These are phyloP conservation scores for Dicycla oo DNA, from an alignment of 2,888 invertebrate genomes.

Conservation along the genomic window DNA sequence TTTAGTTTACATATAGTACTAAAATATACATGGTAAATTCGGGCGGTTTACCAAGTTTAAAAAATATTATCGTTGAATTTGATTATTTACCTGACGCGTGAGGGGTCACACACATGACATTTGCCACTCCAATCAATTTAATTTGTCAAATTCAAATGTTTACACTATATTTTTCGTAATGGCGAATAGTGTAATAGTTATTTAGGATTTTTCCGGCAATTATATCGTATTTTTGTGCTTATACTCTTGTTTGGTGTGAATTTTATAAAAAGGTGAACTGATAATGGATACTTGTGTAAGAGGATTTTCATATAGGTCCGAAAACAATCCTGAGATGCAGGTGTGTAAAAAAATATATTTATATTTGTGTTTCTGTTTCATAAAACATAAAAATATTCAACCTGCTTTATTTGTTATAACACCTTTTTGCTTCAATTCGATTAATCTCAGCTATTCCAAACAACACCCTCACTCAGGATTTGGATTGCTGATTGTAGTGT, in stretches of 20 bases:
- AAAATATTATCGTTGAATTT: slow-evolving; percentile 20
- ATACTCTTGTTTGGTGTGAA: slow-evolving; percentile 52
- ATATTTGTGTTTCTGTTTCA: neutral
- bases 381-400: slow-evolving; percentile 2
- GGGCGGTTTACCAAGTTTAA: neutral
- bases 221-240: slow-evolving; percentile 54
- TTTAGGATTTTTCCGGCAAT: slow-evolving; percentile 50
- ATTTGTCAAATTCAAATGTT: slow-evolving; percentile 63
- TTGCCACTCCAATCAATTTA: slow-evolving; percentile 24
- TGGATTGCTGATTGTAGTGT: neutral
- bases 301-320: slow-evolving; percentile 84
- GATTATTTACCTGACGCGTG: neutral
- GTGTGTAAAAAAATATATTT: slow-evolving; percentile 66
- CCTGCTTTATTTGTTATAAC: neutral
- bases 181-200: slow-evolving; percentile 45
- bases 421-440: neutral
- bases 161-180: slow-evolving; percentile 46
- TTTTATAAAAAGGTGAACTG: slow-evolving; percentile 31
- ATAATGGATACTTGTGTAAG: slow-evolving; percentile 77
- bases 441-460: neutral
- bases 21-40: neutral
- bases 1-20: too few species aligned
- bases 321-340: slow-evolving; percentile 76
- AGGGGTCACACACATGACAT: slow-evolving; percentile 20
- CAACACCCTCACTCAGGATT: too few species aligned